Percentiles rank a stretch among this genome's conserved stretches.
phyloP scores from a whole-genome alignment of 1,140 invertebrate species.

The Drosophila parvula region DNA sequence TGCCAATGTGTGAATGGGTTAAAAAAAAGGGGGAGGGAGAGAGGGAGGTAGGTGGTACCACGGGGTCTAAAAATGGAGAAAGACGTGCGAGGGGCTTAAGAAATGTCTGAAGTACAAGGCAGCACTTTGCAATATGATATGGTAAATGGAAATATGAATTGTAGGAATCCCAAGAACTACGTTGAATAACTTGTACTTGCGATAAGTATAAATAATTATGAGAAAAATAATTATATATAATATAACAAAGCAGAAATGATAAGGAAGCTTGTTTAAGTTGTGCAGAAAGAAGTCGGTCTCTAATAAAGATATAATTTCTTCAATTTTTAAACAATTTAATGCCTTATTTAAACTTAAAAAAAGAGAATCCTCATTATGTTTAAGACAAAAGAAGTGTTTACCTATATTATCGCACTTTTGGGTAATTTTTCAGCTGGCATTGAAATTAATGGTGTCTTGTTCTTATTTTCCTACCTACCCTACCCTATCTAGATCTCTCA shows the following conservation, averaged over 20 bases:
- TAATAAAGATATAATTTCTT: background rate
- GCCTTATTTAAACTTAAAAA: too few relatives aligned
- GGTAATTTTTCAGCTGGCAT: background rate
- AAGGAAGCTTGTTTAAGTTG: background rate
- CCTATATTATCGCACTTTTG: background rate
- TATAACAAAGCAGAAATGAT: background rate
- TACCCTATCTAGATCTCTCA: slow-evolving; percentile 21
- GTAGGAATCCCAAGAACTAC: background rate
- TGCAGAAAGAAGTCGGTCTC: background rate
- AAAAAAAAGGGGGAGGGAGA: background rate
- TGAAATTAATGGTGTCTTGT: background rate
- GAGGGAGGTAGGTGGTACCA: too few relatives aligned
- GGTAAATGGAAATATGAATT: slow-evolving; percentile 1
- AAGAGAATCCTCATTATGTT: too few relatives aligned
- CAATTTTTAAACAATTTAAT: too few relatives aligned
- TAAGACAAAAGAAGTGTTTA: background rate
- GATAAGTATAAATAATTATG: background rate
- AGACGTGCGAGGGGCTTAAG: slow-evolving; percentile 16
- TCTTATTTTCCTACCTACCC: background rate
- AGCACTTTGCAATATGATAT: slow-evolving; percentile 16
- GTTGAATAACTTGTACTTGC: background rate
- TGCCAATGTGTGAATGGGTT: slow-evolving; percentile 36
- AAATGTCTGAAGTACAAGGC: background rate
- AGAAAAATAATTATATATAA: background rate
- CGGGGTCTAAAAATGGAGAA: slow-evolving; percentile 15